Evolutionary conservation across 2,797 vertebrate genomes (phyloP).

Genomic region (Zalophus californianus): DNA sequence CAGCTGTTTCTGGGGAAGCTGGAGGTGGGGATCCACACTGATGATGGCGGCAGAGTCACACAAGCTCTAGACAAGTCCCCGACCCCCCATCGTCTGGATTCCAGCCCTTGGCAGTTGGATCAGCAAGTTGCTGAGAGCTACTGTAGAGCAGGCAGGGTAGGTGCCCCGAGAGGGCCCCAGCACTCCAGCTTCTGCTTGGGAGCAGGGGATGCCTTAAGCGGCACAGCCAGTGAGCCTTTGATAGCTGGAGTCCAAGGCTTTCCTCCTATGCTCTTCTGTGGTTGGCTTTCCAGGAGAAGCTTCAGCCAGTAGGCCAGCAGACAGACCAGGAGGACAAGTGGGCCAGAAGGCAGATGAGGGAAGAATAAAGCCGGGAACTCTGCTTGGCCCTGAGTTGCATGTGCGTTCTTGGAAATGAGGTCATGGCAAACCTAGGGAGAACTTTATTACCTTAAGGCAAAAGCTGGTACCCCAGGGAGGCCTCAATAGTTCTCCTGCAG

Average conservation of each 20-base stretch:
- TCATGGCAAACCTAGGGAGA: not conserved
- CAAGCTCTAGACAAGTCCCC: not conserved
- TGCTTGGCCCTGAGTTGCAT: not conserved
- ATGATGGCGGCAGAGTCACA: not conserved
- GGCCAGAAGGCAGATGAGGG: not conserved
- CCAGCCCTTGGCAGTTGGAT: not conserved
- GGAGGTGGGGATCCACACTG: not conserved
- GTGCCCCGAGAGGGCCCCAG: not conserved
- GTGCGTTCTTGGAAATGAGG: not conserved
- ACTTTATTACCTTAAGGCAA: not conserved
- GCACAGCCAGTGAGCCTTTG: not conserved
- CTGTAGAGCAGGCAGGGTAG: not conserved
- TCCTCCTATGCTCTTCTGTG: not conserved
- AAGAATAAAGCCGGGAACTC: not conserved
- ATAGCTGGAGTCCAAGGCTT: not conserved
- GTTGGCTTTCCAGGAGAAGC: conserved; percentile 1
- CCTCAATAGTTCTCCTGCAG: not conserved
- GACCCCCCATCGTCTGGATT: not conserved
- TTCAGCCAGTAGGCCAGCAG: not conserved
- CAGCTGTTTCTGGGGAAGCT: not conserved
- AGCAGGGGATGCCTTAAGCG: not conserved
- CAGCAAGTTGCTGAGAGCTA: not conserved
- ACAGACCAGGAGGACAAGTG: not conserved
- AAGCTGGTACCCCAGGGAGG: not conserved
- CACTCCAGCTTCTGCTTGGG: not conserved